Base-by-base conservation (phyloP, 2,797 vertebrate species). In the Poecilia wingei region DNA sequence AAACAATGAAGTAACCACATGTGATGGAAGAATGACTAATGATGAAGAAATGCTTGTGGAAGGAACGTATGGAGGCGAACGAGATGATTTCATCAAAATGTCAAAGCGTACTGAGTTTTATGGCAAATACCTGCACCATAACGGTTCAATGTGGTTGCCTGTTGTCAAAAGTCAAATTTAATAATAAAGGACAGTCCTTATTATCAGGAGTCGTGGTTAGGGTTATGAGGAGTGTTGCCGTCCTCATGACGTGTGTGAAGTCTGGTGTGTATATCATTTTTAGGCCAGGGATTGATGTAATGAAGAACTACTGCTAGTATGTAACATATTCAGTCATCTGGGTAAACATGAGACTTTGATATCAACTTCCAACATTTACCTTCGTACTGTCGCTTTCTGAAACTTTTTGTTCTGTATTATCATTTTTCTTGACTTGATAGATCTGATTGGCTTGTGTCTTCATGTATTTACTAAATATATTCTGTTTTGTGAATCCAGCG, bases 21-120 rank as follows among this genome's bases (percentile, higher is more conserved):
- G 20, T 46, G 64, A 20, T 22, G 22, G 22, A 66, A 25, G 18
- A 66, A 66, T 4, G 36, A 66, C 36, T 9, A 22, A 64, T 20
- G 31, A 33, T 64, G 61, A 36, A 66, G 14, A 66, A 66, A 66
- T 41, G 16, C 36, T 18, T 10, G 64, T 66, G 36, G 33, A 66
- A 66, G 33, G 64, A 66, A 22, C 22, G 8, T 2, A 2, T 28
- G 3, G 14, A 59, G 39, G 75, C 77, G 82, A 78, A 81, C 82
- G 84, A 78, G 78, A 79, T 87, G 85, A 78, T 82, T 88, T 84
- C 71, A 51, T 75, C 72, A 47, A 77, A 43, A 66, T 83, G 83
- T 75, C 82, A 80, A 86, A 43, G 25, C 75, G 74, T 16, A 9
- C 74, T 66, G 47, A 79, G 73, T 80, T 92, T 92, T 91, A 92